A percentile compares a stretch with the other conserved stretches of the same genome.
These are phyloP conservation scores for Macquaria ambigua DNA, from an alignment of 2,113 vertebrate genomes.

Conservation along the genomic window DNA sequence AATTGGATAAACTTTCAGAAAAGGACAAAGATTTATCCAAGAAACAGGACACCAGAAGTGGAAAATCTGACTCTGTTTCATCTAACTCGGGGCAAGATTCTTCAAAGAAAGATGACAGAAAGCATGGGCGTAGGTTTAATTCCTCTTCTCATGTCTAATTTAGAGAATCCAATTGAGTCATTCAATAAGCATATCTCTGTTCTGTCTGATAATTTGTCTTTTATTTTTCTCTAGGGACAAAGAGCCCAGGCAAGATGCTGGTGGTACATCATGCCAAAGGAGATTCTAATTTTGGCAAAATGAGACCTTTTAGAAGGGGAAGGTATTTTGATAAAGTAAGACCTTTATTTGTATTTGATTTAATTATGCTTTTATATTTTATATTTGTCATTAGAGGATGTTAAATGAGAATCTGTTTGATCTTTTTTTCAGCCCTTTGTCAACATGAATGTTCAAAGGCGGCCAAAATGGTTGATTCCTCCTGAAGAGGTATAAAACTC, in stretches of 20 bases:
- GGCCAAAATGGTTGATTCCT: conserved; percentile 83
- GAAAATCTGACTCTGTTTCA: conserved; percentile 87
- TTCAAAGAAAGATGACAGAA: conserved; percentile 93
- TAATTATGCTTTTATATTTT: background rate
- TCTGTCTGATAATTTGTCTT: background rate
- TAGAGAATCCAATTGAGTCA: background rate
- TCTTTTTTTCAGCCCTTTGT: conserved; percentile 70
- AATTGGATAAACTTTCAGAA: conserved; percentile 92
- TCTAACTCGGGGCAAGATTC: conserved; percentile 85
- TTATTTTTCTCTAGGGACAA: conserved; percentile 80
- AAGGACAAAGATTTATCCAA: conserved; percentile 92
- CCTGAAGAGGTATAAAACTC: conserved; percentile 80
- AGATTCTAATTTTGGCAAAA: conserved; percentile 85
- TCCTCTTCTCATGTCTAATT: background rate
- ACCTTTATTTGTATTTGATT: conserved; percentile 10
- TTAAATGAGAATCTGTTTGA: background rate
- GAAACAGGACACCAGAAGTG: conserved; percentile 89
- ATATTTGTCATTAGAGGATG: background rate
- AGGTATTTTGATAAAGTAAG: conserved; percentile 93
- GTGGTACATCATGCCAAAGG: conserved; percentile 88
- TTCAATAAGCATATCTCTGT: background rate
- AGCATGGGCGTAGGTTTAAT: conserved; percentile 88
- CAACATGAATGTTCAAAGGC: conserved; percentile 77
- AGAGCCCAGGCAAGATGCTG: conserved; percentile 91
- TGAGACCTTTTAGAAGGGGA: conserved; percentile 89